Percentiles rank a stretch among this genome's conserved stretches.
Evolutionary conservation across 2,888 invertebrate genomes (phyloP).

Genomic region (Campoletis raptor): DNA sequence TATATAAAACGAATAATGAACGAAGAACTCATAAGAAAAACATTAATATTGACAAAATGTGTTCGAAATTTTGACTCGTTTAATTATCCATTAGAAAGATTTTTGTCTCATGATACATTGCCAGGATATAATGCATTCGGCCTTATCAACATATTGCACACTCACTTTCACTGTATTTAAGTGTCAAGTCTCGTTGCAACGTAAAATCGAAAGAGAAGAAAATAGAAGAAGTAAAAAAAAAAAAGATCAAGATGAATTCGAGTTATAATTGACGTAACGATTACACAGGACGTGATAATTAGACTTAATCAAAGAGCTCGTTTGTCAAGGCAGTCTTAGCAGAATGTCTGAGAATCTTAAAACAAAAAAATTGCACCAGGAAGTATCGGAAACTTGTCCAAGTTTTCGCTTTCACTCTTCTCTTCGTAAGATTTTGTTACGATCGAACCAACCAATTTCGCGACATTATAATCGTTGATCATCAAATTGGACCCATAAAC

Average conservation of each 20-base stretch:
- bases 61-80: not conserved
- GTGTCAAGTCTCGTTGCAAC: conserved; percentile 17
- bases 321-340: conserved; percentile 24
- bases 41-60: not conserved
- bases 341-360: not conserved
- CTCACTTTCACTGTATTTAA: conserved; percentile 57
- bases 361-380: not conserved
- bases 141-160: conserved; percentile 53
- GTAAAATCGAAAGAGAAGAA: not conserved
- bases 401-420: conserved; percentile 16
- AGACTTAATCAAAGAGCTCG: conserved; percentile 43
- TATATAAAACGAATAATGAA: not conserved
- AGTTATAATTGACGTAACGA: conserved; percentile 56
- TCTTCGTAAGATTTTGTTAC: not conserved
- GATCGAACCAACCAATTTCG: not conserved
- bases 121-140: conserved; percentile 39
- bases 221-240: not conserved
- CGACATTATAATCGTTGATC: not conserved
- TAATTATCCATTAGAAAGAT: not conserved
- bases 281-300: conserved; percentile 59
- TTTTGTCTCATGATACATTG: not conserved
- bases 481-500: not conserved
- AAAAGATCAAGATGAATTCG: conserved; percentile 17
- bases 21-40: not conserved
- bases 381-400: conserved; percentile 6